Conservation (phyloP, 2,113 vertebrate genomes). For the Anarrhichthys ocellatus region DNA sequence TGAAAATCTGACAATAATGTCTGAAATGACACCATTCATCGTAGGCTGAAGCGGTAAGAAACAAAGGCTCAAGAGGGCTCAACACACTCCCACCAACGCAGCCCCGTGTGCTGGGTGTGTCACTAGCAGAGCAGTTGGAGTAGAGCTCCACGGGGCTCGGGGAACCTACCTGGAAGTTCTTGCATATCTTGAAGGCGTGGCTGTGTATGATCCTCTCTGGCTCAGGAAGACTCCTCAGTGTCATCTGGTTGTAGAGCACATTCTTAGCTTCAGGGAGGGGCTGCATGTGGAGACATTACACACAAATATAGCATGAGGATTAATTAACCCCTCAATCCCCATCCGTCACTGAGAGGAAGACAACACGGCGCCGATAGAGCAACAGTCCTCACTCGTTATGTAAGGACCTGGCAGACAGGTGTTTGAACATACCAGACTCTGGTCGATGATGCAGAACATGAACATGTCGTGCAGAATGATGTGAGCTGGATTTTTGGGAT, state of each 20-base stretch:
- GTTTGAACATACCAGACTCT: slow-evolving; percentile 88
- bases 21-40: too few species aligned
- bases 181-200: slow-evolving; percentile 95
- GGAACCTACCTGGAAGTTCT: slow-evolving; percentile 88
- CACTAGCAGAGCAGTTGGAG: too few species aligned
- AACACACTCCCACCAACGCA: too few species aligned
- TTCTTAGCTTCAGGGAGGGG: slow-evolving; percentile 86
- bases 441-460: slow-evolving; percentile 95
- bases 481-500: slow-evolving; percentile 84
- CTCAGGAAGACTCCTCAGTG: slow-evolving; percentile 85
- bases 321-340: background rate
- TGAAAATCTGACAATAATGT: background rate
- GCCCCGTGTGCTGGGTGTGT: too few species aligned
- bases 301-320: background rate
- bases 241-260: slow-evolving; percentile 86
- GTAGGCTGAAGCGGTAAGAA: too few species aligned
- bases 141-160: background rate
- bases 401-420: background rate
- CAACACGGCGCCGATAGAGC: background rate
- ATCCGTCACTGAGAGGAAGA: background rate
- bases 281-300: slow-evolving; percentile 71
- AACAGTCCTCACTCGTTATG: background rate
- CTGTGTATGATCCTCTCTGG: slow-evolving; percentile 75
- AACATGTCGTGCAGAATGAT: slow-evolving; percentile 91
- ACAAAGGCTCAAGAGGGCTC: too few species aligned